Percentiles rank a stretch among this genome's conserved stretches.
These are phyloP conservation scores for Sinosuthora webbiana DNA, from an alignment of 2,113 vertebrate species.

Conservation along the genomic window DNA sequence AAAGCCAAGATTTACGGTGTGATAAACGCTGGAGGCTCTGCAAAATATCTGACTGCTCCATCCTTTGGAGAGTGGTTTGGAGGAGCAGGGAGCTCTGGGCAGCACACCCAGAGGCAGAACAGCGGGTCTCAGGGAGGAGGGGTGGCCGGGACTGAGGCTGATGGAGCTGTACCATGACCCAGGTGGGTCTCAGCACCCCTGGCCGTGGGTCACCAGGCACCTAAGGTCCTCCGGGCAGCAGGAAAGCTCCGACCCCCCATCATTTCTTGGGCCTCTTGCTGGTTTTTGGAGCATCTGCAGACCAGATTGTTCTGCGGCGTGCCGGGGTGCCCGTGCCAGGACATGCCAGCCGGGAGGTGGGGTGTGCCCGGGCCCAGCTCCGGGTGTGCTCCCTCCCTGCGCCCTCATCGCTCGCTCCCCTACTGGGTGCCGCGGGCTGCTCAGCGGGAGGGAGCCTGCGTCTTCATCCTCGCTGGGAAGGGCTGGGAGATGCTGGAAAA, in stretches of 20 bases:
- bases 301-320: background rate
- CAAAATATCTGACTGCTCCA: constrained; percentile 24
- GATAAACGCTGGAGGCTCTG: constrained; percentile 59
- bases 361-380: background rate
- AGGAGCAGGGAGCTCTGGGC: background rate
- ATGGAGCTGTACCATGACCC: rapidly evolving
- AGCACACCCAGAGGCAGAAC: background rate
- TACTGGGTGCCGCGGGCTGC: background rate
- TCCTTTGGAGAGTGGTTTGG: constrained; percentile 2
- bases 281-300: constrained; percentile 13
- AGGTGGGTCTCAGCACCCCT: background rate
- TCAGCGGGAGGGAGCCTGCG: background rate
- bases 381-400: background rate
- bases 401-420: background rate
- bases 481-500: background rate
- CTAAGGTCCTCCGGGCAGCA: rapidly evolving
- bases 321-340: background rate
- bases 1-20: constrained; percentile 56
- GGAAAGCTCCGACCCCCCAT: background rate
- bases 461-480: background rate
- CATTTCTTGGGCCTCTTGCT: background rate
- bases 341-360: background rate
- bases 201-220: rapidly evolving
- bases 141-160: rapidly evolving
- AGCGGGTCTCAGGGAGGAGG: background rate